Conservation (phyloP, 2,113 vertebrate genomes). For the Syngnathus typhle region DNA sequence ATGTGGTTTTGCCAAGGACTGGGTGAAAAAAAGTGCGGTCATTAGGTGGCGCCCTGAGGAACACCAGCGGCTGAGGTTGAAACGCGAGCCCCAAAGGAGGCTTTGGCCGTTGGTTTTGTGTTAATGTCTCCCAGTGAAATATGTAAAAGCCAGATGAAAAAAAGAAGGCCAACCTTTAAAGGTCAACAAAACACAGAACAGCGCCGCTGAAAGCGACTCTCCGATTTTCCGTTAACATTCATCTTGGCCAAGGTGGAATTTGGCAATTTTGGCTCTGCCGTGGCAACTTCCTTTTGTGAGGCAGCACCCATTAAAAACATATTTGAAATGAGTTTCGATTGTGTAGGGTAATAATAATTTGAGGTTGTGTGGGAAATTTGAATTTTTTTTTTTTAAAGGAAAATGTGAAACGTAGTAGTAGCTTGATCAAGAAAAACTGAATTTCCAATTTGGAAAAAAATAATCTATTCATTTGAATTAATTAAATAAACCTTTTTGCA, state of each 20-base stretch:
- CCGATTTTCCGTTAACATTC: constrained; percentile 17
- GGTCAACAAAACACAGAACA: constrained; percentile 32
- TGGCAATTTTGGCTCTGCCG: neutral
- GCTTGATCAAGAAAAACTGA: too few species aligned
- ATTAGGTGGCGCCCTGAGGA: constrained; percentile 17
- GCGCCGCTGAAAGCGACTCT: constrained; percentile 21
- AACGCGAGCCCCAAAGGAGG: constrained; percentile 39
- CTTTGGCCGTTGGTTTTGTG: constrained; percentile 29
- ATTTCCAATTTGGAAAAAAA: too few species aligned
- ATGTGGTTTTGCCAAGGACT: constrained; percentile 25
- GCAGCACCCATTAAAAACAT: neutral
- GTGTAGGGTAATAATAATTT: neutral
- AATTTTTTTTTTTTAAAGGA: too few species aligned
- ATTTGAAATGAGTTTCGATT: neutral
- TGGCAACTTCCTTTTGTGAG: neutral
- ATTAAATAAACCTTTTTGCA: too few species aligned
- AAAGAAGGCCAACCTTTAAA: constrained; percentile 50
- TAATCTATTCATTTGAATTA: too few species aligned
- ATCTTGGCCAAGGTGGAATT: constrained; percentile 1
- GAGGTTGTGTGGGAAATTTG: neutral
- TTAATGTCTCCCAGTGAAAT: constrained; percentile 43
- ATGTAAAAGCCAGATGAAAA: constrained; percentile 55
- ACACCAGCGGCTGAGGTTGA: constrained; percentile 52
- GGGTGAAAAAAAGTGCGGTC: constrained; percentile 17
- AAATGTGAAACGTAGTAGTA: too few species aligned